These are phyloP conservation scores for Micronisus gabar DNA, from an alignment of 2,113 vertebrate species.

Conservation along the genomic window DNA sequence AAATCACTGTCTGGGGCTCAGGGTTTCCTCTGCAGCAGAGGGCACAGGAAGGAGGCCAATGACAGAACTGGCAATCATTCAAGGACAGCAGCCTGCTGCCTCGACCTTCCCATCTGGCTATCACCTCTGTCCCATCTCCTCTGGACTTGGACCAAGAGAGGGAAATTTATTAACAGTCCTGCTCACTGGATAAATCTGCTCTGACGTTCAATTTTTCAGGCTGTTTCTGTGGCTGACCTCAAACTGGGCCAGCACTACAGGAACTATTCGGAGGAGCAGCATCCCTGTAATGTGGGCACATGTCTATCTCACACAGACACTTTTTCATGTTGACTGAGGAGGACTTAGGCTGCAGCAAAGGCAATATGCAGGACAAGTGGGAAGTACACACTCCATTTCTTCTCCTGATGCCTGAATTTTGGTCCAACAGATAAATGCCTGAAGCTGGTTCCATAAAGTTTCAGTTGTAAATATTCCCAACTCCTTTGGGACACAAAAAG, in stretches of 20 bases:
- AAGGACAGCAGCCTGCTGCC: background rate
- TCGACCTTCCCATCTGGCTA: background rate
- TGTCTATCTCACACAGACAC: background rate
- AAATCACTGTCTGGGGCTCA: background rate
- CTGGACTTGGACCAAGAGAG: background rate
- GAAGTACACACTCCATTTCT: background rate
- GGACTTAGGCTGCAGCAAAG: background rate
- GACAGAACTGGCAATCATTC: slow-evolving; percentile 3
- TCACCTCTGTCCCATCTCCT: slow-evolving; percentile 2
- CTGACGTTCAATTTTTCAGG: background rate
- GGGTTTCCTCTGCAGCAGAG: background rate
- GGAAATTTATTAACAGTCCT: slow-evolving; percentile 11
- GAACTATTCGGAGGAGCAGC: background rate
- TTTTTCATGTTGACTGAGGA: background rate
- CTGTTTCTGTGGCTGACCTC: background rate
- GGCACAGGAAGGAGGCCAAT: background rate
- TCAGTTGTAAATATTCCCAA: background rate
- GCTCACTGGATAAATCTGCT: background rate
- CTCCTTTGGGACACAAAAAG: background rate
- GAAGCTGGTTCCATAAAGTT: background rate
- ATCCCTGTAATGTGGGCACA: background rate
- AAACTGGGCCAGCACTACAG: background rate
- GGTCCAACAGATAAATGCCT: background rate
- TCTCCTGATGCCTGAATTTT: background rate
- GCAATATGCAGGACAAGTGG: background rate